Evolutionary conservation across 2,797 vertebrate genomes (phyloP).

Genomic region (Myotis findleyi): DNA sequence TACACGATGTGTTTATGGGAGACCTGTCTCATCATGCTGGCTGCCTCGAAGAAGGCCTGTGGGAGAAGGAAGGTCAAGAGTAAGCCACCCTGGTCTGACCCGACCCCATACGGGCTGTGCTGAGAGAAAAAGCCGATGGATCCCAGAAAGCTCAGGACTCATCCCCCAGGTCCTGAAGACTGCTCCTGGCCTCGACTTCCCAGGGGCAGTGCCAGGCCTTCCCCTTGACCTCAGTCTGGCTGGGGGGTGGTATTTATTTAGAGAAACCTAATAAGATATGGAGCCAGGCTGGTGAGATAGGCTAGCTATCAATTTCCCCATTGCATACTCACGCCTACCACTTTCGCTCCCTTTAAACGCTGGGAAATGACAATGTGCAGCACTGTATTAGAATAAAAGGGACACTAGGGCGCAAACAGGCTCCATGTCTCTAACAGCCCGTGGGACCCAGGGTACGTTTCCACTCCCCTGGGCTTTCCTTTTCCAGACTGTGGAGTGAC

Average conservation of each 20-base stretch:
- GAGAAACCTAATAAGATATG: not conserved
- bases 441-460: not conserved
- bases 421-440: not conserved
- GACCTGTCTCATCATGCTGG: slow-evolving; percentile 98
- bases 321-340: not conserved
- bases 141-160: not conserved
- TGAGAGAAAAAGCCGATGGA: not conserved
- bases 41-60: slow-evolving; percentile 98
- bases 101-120: not conserved
- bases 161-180: not conserved
- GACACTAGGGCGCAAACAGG: not conserved
- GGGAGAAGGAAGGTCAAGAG: not conserved
- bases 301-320: not conserved
- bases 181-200: not conserved
- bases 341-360: not conserved
- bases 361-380: not conserved
- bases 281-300: not conserved
- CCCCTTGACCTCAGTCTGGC: not conserved
- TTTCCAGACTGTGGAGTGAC: not conserved
- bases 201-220: too few relatives aligned
- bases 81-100: not conserved
- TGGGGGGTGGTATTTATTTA: not conserved
- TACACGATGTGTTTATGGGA: slow-evolving; percentile 98
- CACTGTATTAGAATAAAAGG: not conserved
- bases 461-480: not conserved